Base-by-base conservation (phyloP, 1,140 invertebrate species). In the Trypoxylus dichotomus region DNA sequence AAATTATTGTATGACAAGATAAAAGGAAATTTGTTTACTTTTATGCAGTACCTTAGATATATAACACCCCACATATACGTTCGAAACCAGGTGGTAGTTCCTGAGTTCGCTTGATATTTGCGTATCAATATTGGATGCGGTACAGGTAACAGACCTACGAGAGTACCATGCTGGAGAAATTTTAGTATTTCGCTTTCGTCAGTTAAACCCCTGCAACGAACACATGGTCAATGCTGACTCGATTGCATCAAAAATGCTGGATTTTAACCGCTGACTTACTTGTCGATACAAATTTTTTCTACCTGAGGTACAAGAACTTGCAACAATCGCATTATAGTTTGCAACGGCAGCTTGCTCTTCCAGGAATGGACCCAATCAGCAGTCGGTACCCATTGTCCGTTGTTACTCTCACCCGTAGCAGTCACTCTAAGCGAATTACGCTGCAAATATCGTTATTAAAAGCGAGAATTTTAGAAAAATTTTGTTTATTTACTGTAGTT, bases 31-130 rank as follows among this genome's bases (percentile, higher is more conserved):
- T 68, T 7, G 19, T 68, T 19, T 7, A 21, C 7, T 8, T 68
- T 25, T 77, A 19, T 37, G 29, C 29, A 37, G 32, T 5, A 77
- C 94, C 96, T 92, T 77, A 99, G 90, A 88, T 99, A 99, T 81
- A 99, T 98, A 25, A 99, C 95, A 43, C 98, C 98, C 97, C 98
- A 99, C 93, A 99, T 97, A 85, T 99, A 99, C 1, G 97, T 99
- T 74, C 97, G 89, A 88, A 99, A 99, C 98, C 98, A 99, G 83
- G 97, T 96, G 11, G 97, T 98, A 1, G 98, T 99, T 42, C 97
- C 98, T 68, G 93, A 92, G 88, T 99, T 99, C 13, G 98, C 96
- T 88, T 99, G 98, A 89, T 99, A 99, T 88, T 99, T 98, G 79
- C 98, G 90, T 81, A 99, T 99, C 60, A 99, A 90, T 85, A 99